A percentile compares a stretch with the other conserved stretches of the same genome.
Evolutionary conservation across 2,113 vertebrate species (phyloP).

Genomic region (Marmota flaviventris): DNA sequence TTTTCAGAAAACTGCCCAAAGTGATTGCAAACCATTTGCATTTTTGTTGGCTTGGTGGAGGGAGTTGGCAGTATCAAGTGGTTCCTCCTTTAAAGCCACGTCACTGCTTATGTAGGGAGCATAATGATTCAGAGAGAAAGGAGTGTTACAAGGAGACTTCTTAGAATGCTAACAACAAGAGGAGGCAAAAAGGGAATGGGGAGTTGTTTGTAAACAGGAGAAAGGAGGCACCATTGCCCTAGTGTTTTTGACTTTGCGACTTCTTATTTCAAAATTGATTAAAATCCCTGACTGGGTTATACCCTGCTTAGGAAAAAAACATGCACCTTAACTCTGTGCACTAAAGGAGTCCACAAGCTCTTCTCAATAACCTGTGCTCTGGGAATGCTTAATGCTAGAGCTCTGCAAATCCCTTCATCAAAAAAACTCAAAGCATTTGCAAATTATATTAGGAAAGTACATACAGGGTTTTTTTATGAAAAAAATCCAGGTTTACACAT

Average conservation of each 20-base stretch:
- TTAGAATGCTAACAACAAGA: conserved; percentile 42
- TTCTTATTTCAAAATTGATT: conserved; percentile 8
- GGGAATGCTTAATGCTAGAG: not conserved
- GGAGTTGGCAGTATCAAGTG: not conserved
- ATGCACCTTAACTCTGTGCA: not conserved
- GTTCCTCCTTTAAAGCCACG: not conserved
- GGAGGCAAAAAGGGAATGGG: not conserved
- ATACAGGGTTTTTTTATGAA: not conserved
- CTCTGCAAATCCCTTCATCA: not conserved
- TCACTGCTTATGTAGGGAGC: not conserved
- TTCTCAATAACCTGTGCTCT: not conserved
- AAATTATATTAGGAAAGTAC: conserved; percentile 13
- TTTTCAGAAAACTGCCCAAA: conserved; percentile 55
- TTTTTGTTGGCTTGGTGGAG: not conserved
- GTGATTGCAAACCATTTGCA: not conserved
- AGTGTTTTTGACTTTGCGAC: not conserved
- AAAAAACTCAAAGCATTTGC: not conserved
- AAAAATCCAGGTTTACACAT: not conserved
- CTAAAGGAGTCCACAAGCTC: not conserved
- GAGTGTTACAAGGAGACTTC: conserved; percentile 18
- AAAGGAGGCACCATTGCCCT: not conserved
- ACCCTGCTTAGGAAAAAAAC: not conserved
- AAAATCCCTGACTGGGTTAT: not conserved
- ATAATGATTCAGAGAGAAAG: not conserved
- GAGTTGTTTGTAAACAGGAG: conserved; percentile 53